Conservation (phyloP, 2,888 invertebrate genomes). For the Athalia rosae region DNA sequence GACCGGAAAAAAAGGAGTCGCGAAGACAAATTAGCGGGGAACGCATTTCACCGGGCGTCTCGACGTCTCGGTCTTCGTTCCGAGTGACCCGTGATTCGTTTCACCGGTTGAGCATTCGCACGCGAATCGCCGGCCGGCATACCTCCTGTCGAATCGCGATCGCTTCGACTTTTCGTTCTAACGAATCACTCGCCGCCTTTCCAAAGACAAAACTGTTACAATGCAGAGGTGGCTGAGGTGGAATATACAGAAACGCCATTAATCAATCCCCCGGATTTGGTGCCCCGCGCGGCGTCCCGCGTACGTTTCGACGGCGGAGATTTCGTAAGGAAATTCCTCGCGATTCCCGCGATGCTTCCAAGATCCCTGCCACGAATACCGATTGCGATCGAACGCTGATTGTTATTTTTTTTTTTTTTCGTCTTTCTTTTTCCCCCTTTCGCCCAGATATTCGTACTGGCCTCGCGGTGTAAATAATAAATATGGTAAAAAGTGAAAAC, state of each 20-base stretch:
- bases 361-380: too few relatives aligned
- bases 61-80: not conserved
- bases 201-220: conserved; percentile 7
- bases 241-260: not conserved
- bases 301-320: not conserved
- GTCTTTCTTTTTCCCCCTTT: not conserved
- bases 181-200: conserved; percentile 46
- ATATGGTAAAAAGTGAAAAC: conserved; percentile 47
- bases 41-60: not conserved
- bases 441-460: not conserved
- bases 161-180: conserved; percentile 17
- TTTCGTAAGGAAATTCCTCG: conserved; percentile 3
- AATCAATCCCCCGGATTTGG: conserved; percentile 29
- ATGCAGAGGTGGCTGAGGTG: too few relatives aligned
- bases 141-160: conserved; percentile 27
- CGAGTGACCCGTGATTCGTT: not conserved
- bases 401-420: too few relatives aligned
- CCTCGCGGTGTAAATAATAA: too few relatives aligned
- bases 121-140: conserved; percentile 25
- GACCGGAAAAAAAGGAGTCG: not conserved
- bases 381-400: too few relatives aligned
- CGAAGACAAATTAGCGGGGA: conserved; percentile 24
- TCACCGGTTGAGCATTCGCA: conserved; percentile 24
- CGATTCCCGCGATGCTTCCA: not conserved
- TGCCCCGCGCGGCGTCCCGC: not conserved